These are phyloP conservation scores for Norana najaformis DNA, from an alignment of 2,888 invertebrate species.

Conservation along the genomic window DNA sequence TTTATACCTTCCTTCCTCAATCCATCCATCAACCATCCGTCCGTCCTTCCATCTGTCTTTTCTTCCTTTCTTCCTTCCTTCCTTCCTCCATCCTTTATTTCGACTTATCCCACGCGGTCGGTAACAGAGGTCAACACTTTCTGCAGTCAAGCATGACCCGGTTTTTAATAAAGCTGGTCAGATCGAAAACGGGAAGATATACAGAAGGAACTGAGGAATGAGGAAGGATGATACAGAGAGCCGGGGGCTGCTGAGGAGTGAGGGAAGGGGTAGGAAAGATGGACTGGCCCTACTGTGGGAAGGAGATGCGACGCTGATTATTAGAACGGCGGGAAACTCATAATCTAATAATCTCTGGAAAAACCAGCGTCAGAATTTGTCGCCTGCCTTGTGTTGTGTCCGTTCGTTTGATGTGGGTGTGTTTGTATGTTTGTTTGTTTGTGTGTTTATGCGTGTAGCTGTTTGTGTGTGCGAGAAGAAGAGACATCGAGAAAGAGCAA, in stretches of 20 bases:
- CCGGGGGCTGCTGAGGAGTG: not conserved
- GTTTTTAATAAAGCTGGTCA: slow-evolving; percentile 9
- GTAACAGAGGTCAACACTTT: not conserved
- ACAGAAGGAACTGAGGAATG: not conserved
- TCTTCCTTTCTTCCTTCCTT: not conserved
- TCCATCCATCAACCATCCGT: not conserved
- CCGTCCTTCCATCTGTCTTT: not conserved
- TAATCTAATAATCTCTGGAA: not conserved
- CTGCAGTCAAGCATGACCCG: not conserved
- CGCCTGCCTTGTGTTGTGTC: not conserved
- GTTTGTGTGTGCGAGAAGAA: too few relatives aligned
- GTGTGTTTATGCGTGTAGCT: not conserved
- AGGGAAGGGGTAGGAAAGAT: not conserved
- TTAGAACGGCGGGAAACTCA: not conserved
- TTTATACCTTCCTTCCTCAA: not conserved
- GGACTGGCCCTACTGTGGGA: not conserved
- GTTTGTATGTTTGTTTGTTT: not conserved
- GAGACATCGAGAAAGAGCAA: not conserved
- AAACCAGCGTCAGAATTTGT: not conserved
- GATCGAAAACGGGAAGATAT: too few relatives aligned
- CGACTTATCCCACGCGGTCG: not conserved
- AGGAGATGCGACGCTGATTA: not conserved
- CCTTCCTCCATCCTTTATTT: not conserved
- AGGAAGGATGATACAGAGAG: not conserved
- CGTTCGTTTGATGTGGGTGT: not conserved